A percentile compares a stretch with the other conserved stretches of the same genome.
These are phyloP conservation scores for Loris lydekkerianus DNA, from an alignment of 2,797 vertebrate genomes.

Conservation along the genomic window DNA sequence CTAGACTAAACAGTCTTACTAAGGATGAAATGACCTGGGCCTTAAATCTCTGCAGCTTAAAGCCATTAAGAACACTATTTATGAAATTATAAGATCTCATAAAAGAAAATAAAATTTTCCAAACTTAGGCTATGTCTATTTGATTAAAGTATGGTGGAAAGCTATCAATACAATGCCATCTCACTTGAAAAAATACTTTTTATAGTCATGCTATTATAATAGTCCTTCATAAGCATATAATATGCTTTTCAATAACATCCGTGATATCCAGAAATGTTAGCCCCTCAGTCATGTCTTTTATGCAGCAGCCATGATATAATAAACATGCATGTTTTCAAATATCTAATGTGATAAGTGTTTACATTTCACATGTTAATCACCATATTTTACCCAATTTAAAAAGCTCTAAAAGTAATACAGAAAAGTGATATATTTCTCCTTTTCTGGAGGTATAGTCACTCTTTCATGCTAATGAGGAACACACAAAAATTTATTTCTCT, in stretches of 20 bases:
- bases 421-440: conserved; percentile 50
- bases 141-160: conserved; percentile 82
- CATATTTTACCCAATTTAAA: conserved; percentile 31
- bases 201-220: conserved; percentile 60
- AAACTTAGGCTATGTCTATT: conserved; percentile 69
- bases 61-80: conserved; percentile 64
- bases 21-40: conserved; percentile 70
- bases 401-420: conserved; percentile 23
- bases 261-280: conserved; percentile 59
- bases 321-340: conserved; percentile 8
- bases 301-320: conserved; percentile 67
- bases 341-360: conserved; percentile 16
- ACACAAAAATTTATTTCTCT: conserved; percentile 28
- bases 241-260: conserved; percentile 68
- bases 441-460: conserved; percentile 48
- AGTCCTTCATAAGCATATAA: conserved; percentile 64
- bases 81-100: conserved; percentile 72
- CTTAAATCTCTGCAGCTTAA: conserved; percentile 67
- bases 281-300: conserved; percentile 68
- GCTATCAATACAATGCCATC: conserved; percentile 24
- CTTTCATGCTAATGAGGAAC: background rate
- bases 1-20: conserved; percentile 76
- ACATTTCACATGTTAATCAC: conserved; percentile 23
- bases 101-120: conserved; percentile 73
- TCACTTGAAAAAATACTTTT: conserved; percentile 77